Base-by-base conservation (phyloP, 2,797 vertebrate species). In the Strix occidentalis region DNA sequence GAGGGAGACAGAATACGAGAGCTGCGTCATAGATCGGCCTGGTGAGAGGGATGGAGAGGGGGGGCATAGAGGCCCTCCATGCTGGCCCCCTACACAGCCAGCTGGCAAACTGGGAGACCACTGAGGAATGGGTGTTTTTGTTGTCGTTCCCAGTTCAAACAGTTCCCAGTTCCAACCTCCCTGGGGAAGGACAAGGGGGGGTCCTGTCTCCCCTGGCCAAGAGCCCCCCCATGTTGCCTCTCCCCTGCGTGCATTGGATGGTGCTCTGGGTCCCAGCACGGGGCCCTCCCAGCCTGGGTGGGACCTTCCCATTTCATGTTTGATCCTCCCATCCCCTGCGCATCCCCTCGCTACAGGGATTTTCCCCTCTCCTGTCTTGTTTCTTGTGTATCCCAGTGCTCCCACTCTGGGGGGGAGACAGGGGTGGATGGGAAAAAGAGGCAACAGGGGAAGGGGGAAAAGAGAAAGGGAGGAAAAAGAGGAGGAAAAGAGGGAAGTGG, bases 11-110 rank as follows among this genome's bases (percentile, higher is more conserved):
- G 19, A 57, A 31, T 3, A 13, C 0, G 2, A 26, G 57, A 41
- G 33, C 31, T 10, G 53, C 3, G 3, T 53, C 37, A 21, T 0
- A 12, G 61, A 5, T 7, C 20, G 45, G 25, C 16, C n/a, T 35
- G 84, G 48, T 9, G 60, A 28, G 31, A 54, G 46, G 58, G 50
- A 7, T 7, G 56, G 84, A 35, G 25, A n/a, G 17, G 9, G 33
- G 53, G 60, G 6, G 65, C 37, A 39, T 12, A 11, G 50, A 12
- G 35, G 45, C 24, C 11, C 33, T 74, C 56, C 51, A 6, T 20
- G 51, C 68, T 43, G 51, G 24, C 3, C 31, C 33, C 0, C 1
- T 23, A 25, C 0, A 5, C 56, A 53, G 60, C 51, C 5, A 0
- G 13, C 43, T 58, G 48, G 35, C 61, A 39, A 65, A 17, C 33